Evolutionary conservation across 1,140 invertebrate genomes (phyloP).

Genomic region (Drosophila tristis): DNA sequence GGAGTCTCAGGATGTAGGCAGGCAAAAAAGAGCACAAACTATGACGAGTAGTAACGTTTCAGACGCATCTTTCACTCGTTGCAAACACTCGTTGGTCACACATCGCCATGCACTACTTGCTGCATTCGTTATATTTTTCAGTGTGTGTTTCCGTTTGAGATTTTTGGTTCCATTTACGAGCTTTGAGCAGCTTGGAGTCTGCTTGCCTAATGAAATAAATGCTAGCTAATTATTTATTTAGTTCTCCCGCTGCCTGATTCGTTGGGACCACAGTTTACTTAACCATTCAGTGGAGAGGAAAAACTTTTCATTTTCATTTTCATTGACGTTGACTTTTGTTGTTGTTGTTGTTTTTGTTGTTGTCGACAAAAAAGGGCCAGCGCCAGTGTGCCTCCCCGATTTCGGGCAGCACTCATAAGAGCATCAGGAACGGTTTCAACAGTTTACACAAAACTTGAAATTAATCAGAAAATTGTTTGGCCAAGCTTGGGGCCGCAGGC

Average conservation of each 20-base stretch:
- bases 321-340: neutral
- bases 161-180: too few relatives aligned
- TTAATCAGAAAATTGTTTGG: conserved; percentile 76
- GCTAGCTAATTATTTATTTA: conserved; percentile 53
- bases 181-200: neutral
- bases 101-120: too few relatives aligned
- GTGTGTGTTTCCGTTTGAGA: too few relatives aligned
- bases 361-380: conserved; percentile 13
- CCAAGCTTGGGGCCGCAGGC: neutral
- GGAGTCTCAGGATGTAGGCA: too few relatives aligned
- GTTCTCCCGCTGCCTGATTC: conserved; percentile 26
- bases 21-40: too few relatives aligned
- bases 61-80: too few relatives aligned
- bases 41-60: too few relatives aligned
- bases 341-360: neutral
- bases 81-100: too few relatives aligned
- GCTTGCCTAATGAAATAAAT: conserved; percentile 47
- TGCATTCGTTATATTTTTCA: too few relatives aligned
- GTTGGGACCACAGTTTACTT: conserved; percentile 29
- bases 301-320: conserved; percentile 59
- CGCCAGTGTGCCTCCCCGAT: conserved; percentile 4
- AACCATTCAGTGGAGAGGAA: conserved; percentile 44
- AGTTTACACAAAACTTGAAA: conserved; percentile 77
- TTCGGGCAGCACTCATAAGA: conserved; percentile 27
- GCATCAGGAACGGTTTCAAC: conserved; percentile 44